phyloP scores from a whole-genome alignment of 1,140 invertebrate species.

The Sarcophaga peregrina region DNA sequence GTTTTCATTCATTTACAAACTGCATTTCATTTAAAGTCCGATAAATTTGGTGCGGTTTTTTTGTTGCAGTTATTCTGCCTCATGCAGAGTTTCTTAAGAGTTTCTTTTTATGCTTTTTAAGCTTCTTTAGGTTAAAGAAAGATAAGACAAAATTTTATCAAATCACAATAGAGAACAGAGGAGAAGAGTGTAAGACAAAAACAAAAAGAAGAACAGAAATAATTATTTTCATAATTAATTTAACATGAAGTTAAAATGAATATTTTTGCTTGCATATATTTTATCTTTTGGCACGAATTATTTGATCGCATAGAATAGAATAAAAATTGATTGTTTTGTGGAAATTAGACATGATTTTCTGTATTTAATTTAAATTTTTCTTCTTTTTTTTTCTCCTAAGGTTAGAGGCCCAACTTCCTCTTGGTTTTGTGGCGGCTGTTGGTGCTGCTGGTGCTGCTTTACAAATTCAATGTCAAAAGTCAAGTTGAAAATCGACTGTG shows the following conservation, averaged over 20 bases:
- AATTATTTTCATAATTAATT: conserved; percentile 14
- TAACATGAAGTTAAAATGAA: conserved; percentile 22
- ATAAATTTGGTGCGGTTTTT: not conserved
- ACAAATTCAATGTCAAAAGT: not conserved
- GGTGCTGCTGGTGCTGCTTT: no score
- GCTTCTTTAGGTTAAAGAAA: not conserved
- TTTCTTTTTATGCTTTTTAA: not conserved
- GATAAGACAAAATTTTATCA: not conserved
- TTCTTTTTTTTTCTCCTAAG: no score
- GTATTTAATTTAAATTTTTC: no score
- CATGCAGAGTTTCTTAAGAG: conserved; percentile 13
- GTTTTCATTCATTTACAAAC: not conserved
- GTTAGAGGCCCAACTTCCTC: no score
- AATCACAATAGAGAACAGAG: not conserved
- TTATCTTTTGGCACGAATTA: not conserved
- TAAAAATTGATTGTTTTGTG: no score
- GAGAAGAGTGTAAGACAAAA: no score
- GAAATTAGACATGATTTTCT: no score
- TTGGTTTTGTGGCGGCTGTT: not conserved
- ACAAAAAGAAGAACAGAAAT: not conserved
- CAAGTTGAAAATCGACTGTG: not conserved
- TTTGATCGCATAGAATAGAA: not conserved
- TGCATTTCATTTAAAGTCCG: not conserved
- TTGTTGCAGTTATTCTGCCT: not conserved
- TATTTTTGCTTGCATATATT: not conserved